These are phyloP conservation scores for Eucera pruinosa DNA, from an alignment of 2,888 invertebrate genomes.

Conservation along the genomic window DNA sequence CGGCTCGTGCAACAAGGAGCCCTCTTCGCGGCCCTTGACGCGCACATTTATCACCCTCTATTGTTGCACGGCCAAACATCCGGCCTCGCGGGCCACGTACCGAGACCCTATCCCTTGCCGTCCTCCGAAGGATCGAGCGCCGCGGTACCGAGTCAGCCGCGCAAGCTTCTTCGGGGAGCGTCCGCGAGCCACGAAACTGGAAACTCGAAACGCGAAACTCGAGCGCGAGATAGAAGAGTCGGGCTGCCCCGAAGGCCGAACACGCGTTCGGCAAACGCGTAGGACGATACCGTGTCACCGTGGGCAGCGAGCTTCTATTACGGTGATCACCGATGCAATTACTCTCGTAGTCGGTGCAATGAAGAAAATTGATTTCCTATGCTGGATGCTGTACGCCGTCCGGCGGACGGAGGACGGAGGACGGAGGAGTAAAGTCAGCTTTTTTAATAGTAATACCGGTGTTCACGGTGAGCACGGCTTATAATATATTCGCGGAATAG, in stretches of 20 bases:
- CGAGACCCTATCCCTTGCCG: constrained; percentile 4
- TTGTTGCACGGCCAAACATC: constrained; percentile 80
- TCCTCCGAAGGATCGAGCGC: constrained; percentile 73
- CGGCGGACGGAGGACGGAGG: too few species aligned
- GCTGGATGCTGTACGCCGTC: background rate
- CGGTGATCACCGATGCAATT: constrained; percentile 13
- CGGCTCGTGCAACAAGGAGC: constrained; percentile 71
- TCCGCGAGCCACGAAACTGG: background rate
- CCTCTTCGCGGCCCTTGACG: constrained; percentile 74
- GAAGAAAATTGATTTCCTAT: constrained; percentile 42
- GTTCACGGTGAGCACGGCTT: constrained; percentile 24
- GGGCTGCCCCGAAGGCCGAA: too few species aligned
- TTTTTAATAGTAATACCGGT: constrained; percentile 46
- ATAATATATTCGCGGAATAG: constrained; percentile 49
- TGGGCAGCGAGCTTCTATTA: constrained; percentile 13
- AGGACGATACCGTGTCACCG: constrained; percentile 23
- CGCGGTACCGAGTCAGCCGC: constrained; percentile 63
- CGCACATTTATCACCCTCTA: constrained; percentile 81
- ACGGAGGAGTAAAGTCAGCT: constrained; percentile 32
- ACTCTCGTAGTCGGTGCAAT: constrained; percentile 7
- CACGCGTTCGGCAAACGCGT: background rate
- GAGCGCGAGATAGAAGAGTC: too few species aligned
- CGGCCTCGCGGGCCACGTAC: constrained; percentile 75
- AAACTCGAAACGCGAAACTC: background rate
- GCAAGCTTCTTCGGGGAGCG: background rate